Conservation (phyloP, 37 sponge, comb jelly and placozoan genomes). For the Halisarca cf. caerulea region DNA sequence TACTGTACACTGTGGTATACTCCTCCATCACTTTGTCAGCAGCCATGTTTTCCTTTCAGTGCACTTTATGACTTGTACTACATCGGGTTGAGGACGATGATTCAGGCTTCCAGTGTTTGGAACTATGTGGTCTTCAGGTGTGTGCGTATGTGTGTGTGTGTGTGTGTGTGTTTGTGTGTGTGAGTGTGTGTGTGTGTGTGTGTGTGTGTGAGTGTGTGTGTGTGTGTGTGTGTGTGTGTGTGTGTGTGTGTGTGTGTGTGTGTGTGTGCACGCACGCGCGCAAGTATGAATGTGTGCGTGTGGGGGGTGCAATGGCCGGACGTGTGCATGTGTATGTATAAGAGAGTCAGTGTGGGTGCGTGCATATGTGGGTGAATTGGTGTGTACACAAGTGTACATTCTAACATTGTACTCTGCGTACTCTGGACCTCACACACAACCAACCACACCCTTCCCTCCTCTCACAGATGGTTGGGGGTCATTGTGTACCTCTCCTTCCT, state of each 20-base stretch:
- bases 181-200: conserved; percentile 18
- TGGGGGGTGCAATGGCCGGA: too few relatives aligned
- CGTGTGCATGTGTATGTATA: too few relatives aligned
- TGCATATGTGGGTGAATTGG: too few relatives aligned
- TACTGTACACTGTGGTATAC: background rate
- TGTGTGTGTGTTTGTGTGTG: conserved; percentile 20
- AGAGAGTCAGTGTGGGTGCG: too few relatives aligned
- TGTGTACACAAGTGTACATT: too few relatives aligned
- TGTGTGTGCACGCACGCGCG: too few relatives aligned
- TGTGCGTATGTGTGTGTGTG: background rate
- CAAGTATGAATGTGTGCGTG: too few relatives aligned
- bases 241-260: too few relatives aligned
- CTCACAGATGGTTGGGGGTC: conserved; percentile 62
- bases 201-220: conserved; percentile 14
- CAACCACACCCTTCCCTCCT: too few relatives aligned
- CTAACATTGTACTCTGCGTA: too few relatives aligned
- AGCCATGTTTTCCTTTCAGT: background rate
- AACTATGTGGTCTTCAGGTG: background rate
- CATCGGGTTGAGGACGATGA: conserved; percentile 1
- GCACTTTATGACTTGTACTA: background rate
- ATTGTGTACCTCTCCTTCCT: conserved; percentile 53
- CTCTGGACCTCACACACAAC: too few relatives aligned
- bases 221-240: conserved; percentile 24
- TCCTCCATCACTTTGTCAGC: too few relatives aligned
- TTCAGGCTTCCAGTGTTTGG: background rate